A percentile compares a stretch with the other conserved stretches of the same genome.
phyloP scores from a whole-genome alignment of 2,888 invertebrate genomes.

The Ochropleura leucogaster region DNA sequence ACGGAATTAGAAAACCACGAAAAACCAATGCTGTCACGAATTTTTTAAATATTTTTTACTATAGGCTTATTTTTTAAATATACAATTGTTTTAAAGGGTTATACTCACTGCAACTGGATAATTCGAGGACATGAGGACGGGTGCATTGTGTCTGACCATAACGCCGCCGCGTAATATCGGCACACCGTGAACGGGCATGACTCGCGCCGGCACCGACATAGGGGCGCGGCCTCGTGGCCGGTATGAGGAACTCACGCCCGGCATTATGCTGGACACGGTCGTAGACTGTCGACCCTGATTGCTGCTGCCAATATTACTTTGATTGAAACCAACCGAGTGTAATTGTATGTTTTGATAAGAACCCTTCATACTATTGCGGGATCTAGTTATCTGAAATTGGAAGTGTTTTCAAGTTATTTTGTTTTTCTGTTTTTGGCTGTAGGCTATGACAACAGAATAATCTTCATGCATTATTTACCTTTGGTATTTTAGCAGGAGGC shows the following conservation, averaged over 20 bases:
- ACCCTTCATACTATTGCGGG: slow-evolving; percentile 80
- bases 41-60: too few species aligned
- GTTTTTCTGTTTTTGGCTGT: not conserved
- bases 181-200: slow-evolving; percentile 73
- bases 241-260: slow-evolving; percentile 65
- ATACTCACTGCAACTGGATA: slow-evolving; percentile 92
- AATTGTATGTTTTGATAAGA: slow-evolving; percentile 75
- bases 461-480: slow-evolving; percentile 84
- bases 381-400: slow-evolving; percentile 76
- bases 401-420: not conserved
- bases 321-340: slow-evolving; percentile 70
- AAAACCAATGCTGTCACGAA: too few species aligned
- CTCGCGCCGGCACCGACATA: slow-evolving; percentile 68
- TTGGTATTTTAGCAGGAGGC: slow-evolving; percentile 97
- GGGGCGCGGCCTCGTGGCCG: slow-evolving; percentile 80
- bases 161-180: slow-evolving; percentile 85
- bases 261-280: slow-evolving; percentile 66
- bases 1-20: too few species aligned
- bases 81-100: not conserved
- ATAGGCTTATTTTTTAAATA: not conserved
- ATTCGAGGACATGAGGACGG: slow-evolving; percentile 89
- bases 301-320: slow-evolving; percentile 81
- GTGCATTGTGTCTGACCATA: slow-evolving; percentile 91
- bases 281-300: slow-evolving; percentile 73
- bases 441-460: not conserved